phyloP scores from a whole-genome alignment of 1,140 invertebrate species.

The Vanessa atalanta region DNA sequence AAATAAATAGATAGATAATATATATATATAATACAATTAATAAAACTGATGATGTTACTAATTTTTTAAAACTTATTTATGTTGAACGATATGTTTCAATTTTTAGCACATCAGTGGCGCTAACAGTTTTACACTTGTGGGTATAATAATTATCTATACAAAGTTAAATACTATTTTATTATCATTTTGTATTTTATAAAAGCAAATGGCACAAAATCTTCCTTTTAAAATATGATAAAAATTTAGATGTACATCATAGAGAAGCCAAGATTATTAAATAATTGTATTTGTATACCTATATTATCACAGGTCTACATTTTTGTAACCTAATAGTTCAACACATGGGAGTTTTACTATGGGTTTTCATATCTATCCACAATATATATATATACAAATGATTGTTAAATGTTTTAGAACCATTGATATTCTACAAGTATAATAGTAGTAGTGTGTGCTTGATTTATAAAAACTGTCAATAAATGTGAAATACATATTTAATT shows the following conservation, averaged over 20 bases:
- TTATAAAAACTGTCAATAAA: too few species aligned
- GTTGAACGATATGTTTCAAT: constrained; percentile 6
- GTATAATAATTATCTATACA: neutral
- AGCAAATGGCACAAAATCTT: constrained; percentile 8
- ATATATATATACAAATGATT: too few species aligned
- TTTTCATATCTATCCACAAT: too few species aligned
- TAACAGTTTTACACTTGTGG: neutral
- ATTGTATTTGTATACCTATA: too few species aligned
- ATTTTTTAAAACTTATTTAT: neutral
- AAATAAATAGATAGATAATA: neutral
- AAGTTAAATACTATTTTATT: constrained; percentile 4
- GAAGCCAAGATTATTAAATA: neutral
- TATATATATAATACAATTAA: neutral
- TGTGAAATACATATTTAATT: neutral
- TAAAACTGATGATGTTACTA: neutral
- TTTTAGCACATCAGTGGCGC: constrained; percentile 1
- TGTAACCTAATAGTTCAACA: too few species aligned
- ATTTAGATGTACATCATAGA: constrained; percentile 3
- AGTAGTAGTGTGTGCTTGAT: too few species aligned
- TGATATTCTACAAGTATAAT: too few species aligned
- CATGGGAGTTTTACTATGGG: too few species aligned
- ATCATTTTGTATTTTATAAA: neutral
- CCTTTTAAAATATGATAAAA: neutral
- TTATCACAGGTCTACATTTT: too few species aligned
- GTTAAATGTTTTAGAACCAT: too few species aligned